Conservation (phyloP, 1,140 invertebrate genomes). For the Drosophila parabipectinata region DNA sequence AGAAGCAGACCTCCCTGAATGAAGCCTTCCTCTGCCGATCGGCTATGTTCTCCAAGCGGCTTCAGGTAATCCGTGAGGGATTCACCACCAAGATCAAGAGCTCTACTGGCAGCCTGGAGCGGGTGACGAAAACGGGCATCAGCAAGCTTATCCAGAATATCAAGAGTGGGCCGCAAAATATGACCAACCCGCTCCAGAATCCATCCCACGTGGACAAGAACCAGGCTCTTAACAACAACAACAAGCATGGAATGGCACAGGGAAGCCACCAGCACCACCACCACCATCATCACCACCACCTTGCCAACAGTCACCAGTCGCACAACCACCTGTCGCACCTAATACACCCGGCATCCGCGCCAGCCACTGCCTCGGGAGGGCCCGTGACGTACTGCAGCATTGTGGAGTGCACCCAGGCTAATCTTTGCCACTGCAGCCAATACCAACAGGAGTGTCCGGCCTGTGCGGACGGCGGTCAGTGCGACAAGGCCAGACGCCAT, state of each 20-base stretch:
- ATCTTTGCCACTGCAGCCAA: constrained; percentile 72
- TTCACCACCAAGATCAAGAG: constrained; percentile 91
- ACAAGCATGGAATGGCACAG: constrained; percentile 23
- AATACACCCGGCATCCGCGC: constrained; percentile 12
- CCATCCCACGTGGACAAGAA: constrained; percentile 10
- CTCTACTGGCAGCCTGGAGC: constrained; percentile 91
- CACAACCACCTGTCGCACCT: constrained; percentile 34
- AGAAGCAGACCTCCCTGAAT: constrained; percentile 94
- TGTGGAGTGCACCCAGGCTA: constrained; percentile 61
- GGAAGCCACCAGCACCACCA: constrained; percentile 50
- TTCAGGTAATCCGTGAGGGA: constrained; percentile 93
- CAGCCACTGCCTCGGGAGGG: constrained; percentile 20
- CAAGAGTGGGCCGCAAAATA: constrained; percentile 84
- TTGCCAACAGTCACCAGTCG: constrained; percentile 23
- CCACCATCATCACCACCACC: constrained; percentile 67
- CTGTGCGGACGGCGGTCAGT: constrained; percentile 56
- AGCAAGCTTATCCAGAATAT: constrained; percentile 91
- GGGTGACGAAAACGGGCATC: constrained; percentile 90
- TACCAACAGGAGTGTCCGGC: constrained; percentile 74
- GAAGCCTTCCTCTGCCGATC: constrained; percentile 93
- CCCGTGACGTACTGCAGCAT: constrained; percentile 76
- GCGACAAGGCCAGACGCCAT: constrained; percentile 83
- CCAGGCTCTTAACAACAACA: constrained; percentile 43
- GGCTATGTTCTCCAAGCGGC: constrained; percentile 88
- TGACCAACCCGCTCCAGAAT: constrained; percentile 9